Conservation (phyloP, 1,140 invertebrate species). For the Plectus sambesii region DNA sequence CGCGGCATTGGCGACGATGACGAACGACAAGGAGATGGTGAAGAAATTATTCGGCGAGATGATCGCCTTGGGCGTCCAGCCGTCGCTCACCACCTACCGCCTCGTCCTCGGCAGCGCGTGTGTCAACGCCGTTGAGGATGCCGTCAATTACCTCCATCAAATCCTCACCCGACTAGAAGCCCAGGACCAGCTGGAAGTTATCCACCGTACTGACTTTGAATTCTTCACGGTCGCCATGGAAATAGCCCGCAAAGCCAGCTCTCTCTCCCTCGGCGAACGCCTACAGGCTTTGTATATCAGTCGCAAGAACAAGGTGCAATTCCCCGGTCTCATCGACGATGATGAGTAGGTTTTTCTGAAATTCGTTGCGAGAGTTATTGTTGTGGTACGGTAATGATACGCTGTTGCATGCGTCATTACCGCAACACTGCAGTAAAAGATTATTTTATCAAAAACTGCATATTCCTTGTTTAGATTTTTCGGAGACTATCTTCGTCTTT, state of each 20-base stretch:
- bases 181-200: constrained; percentile 9
- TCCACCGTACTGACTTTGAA: constrained; percentile 17
- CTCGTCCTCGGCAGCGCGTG: constrained; percentile 15
- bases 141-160: constrained; percentile 21
- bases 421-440: no score
- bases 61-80: constrained; percentile 3
- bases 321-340: constrained; percentile 21
- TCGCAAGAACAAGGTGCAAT: constrained; percentile 22
- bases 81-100: constrained; percentile 24
- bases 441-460: no score
- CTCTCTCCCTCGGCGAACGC: constrained; percentile 16
- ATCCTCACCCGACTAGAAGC: constrained; percentile 17
- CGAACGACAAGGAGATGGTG: constrained; percentile 6
- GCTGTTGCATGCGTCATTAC: no score
- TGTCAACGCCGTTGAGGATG: constrained; percentile 11
- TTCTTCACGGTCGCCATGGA: constrained; percentile 24
- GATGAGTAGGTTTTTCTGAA: no score
- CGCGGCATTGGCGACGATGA: constrained; percentile 7
- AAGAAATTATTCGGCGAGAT: constrained; percentile 20
- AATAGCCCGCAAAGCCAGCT: constrained; percentile 21
- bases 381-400: no score
- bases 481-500: no score
- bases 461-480: no score
- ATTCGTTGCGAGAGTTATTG: no score
- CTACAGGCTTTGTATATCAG: constrained; percentile 20